These are phyloP conservation scores for Suillia variegata DNA, from an alignment of 2,888 invertebrate species.

Conservation along the genomic window DNA sequence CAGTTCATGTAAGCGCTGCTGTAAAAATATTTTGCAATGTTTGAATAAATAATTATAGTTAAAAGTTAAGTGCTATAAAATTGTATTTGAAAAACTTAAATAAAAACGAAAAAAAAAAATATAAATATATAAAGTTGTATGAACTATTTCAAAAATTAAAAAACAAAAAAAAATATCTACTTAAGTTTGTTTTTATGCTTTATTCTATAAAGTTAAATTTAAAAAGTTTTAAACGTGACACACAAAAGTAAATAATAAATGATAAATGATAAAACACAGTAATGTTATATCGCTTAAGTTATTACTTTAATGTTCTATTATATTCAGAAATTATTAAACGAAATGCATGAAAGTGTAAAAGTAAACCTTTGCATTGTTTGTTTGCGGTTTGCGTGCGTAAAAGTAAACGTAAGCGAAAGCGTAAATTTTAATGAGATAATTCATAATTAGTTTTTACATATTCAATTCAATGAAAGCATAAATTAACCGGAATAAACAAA, in stretches of 20 bases:
- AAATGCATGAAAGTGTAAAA: too few relatives aligned
- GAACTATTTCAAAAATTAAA: conserved; percentile 45
- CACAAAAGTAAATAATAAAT: background rate
- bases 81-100: background rate
- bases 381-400: too few relatives aligned
- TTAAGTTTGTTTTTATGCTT: background rate
- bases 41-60: background rate
- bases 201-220: background rate
- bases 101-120: conserved; percentile 17
- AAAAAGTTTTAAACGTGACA: too few relatives aligned
- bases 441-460: conserved; percentile 3
- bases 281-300: too few relatives aligned
- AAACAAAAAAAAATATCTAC: conserved; percentile 10
- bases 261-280: background rate
- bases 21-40: background rate
- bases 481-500: too few relatives aligned
- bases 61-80: background rate
- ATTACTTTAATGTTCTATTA: too few relatives aligned
- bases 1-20: background rate
- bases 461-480: too few relatives aligned
- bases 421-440: conserved; percentile 21
- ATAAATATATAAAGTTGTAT: conserved; percentile 38
- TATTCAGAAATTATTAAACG: too few relatives aligned
- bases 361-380: too few relatives aligned
- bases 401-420: too few relatives aligned